Percentiles rank a stretch among this genome's conserved stretches.
These are phyloP conservation scores for Rhinatrema bivittatum DNA, from an alignment of 2,797 vertebrate genomes.

Conservation along the genomic window DNA sequence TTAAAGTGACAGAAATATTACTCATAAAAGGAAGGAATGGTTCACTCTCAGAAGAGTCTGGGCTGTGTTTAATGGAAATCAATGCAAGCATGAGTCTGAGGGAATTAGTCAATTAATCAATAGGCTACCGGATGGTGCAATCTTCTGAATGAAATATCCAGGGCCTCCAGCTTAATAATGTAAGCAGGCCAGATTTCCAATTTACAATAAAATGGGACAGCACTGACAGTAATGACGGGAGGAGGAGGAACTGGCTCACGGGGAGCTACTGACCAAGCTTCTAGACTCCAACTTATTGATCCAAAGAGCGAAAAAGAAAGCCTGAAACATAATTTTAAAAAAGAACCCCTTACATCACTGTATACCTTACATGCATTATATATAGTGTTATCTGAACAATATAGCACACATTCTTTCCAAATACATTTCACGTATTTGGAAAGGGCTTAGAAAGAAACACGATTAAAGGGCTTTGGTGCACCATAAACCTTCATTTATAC, in stretches of 20 bases:
- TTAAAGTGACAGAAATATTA: too few species aligned
- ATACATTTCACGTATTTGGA: too few species aligned
- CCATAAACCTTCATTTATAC: too few species aligned
- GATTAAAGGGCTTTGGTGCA: too few species aligned
- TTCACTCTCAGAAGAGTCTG: slow-evolving; percentile 12
- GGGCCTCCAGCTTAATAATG: background rate
- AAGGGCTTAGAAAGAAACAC: too few species aligned
- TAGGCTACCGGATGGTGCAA: background rate
- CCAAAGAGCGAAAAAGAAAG: too few species aligned
- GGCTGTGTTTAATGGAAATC: slow-evolving; percentile 5
- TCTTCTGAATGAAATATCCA: background rate
- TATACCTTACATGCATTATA: too few species aligned
- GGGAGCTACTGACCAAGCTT: background rate
- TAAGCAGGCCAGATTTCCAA: background rate
- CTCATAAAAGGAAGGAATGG: background rate
- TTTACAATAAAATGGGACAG: background rate
- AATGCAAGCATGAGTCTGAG: background rate
- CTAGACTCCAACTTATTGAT: too few species aligned
- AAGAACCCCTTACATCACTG: too few species aligned
- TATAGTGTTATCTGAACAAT: too few species aligned
- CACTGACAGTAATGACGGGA: background rate
- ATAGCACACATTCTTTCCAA: too few species aligned
- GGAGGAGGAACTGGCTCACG: background rate
- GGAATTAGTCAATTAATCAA: slow-evolving; percentile 15
- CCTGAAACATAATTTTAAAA: too few species aligned